Conservation (phyloP, 2,113 vertebrate species). For the Barnardius zonarius region DNA sequence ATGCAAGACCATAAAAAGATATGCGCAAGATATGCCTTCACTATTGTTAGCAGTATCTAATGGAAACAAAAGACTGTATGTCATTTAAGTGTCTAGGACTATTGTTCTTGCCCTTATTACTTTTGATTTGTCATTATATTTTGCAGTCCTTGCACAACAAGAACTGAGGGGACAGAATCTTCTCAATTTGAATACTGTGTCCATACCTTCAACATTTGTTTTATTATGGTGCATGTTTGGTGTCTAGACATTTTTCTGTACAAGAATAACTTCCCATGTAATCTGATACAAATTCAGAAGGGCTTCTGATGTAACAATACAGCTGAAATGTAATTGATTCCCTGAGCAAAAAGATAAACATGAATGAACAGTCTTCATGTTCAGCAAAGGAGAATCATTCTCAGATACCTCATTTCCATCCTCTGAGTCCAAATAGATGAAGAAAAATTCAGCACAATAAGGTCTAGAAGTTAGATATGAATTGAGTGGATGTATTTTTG, state of each 20-base stretch:
- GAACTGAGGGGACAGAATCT: neutral
- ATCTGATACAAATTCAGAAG: neutral
- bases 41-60: neutral
- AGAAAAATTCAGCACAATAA: neutral
- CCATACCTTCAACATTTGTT: neutral
- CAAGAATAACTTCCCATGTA: neutral
- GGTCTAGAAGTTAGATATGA: neutral
- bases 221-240: neutral
- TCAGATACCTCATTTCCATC: neutral
- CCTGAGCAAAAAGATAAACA: neutral
- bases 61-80: neutral
- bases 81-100: neutral
- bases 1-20: neutral
- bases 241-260: neutral
- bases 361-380: neutral
- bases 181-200: neutral
- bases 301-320: neutral
- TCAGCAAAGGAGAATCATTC: neutral
- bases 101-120: neutral
- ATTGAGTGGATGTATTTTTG: neutral
- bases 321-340: neutral
- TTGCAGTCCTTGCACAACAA: neutral
- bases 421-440: neutral
- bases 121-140: neutral
- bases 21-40: rapidly evolving